These are phyloP conservation scores for Crypturellus undulatus DNA, from an alignment of 2,113 vertebrate genomes.

Conservation along the genomic window DNA sequence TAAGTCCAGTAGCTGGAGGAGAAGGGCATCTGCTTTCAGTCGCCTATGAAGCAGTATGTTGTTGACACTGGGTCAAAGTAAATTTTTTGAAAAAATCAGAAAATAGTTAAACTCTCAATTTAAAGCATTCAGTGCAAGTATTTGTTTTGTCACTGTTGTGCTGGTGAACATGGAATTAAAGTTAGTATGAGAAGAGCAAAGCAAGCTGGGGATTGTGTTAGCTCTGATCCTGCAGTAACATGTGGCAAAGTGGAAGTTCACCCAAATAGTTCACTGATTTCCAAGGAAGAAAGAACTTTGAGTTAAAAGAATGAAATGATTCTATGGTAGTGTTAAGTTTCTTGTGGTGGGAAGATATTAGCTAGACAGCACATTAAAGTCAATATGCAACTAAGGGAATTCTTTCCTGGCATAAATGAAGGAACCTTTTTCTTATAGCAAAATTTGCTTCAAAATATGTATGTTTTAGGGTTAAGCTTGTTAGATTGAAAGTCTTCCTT, in stretches of 20 bases:
- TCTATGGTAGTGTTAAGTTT: background rate
- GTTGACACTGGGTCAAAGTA: background rate
- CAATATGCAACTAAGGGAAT: background rate
- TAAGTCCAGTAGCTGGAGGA: background rate
- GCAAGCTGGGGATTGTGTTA: background rate
- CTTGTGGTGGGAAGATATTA: background rate
- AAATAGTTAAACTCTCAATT: too few species aligned
- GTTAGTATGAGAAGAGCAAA: background rate
- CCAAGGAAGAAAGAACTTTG: background rate
- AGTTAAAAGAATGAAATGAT: background rate
- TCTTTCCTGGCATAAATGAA: background rate
- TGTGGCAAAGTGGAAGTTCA: background rate
- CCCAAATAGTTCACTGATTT: background rate
- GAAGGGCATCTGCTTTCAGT: conserved; percentile 40
- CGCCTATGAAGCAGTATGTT: background rate
- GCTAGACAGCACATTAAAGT: background rate
- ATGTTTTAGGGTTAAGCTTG: background rate
- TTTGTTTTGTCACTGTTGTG: background rate
- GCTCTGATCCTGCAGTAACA: background rate
- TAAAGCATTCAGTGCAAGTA: background rate
- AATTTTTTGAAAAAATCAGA: background rate
- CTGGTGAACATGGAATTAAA: background rate
- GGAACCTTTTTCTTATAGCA: background rate
- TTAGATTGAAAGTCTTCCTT: background rate
- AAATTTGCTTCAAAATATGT: background rate